A percentile compares a stretch with the other conserved stretches of the same genome.
These are phyloP conservation scores for Gymnoscopelus braueri DNA, from an alignment of 2,797 vertebrate genomes.

Conservation along the genomic window DNA sequence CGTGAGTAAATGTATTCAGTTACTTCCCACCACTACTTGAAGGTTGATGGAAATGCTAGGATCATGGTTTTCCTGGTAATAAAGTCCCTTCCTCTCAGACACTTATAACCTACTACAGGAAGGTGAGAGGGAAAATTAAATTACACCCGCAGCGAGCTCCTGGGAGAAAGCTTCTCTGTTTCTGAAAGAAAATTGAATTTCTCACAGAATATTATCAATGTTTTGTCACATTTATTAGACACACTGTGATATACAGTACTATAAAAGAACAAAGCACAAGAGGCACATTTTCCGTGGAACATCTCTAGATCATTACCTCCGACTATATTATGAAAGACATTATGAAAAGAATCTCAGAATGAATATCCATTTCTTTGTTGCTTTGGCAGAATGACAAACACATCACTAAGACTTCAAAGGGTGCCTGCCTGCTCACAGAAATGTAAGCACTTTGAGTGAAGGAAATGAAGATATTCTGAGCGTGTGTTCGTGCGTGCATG, in stretches of 20 bases:
- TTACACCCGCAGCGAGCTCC: slow-evolving; percentile 19
- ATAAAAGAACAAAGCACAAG: slow-evolving; percentile 22
- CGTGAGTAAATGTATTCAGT: too few species aligned
- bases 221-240: slow-evolving; percentile 40
- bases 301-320: slow-evolving; percentile 17
- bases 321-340: too few species aligned
- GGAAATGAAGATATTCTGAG: slow-evolving; percentile 34
- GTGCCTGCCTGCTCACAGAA: slow-evolving; percentile 16
- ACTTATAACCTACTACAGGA: slow-evolving; percentile 35
- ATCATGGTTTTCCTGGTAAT: slow-evolving; percentile 33
- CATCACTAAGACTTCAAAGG: slow-evolving; percentile 10
- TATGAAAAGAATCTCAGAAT: too few species aligned
- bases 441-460: slow-evolving; percentile 24
- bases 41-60: slow-evolving; percentile 11
- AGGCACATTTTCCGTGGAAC: slow-evolving; percentile 13
- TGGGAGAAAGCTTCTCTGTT: slow-evolving; percentile 25
- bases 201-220: slow-evolving; percentile 25
- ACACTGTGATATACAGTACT: not conserved
- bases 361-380: too few species aligned
- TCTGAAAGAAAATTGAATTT: slow-evolving; percentile 49
- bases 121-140: slow-evolving; percentile 30
- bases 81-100: slow-evolving; percentile 42
- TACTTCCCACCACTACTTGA: too few species aligned
- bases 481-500: too few species aligned
- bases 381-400: not conserved